These are phyloP conservation scores for Stictonetta naevosa DNA, from an alignment of 2,113 vertebrate species.

Conservation along the genomic window DNA sequence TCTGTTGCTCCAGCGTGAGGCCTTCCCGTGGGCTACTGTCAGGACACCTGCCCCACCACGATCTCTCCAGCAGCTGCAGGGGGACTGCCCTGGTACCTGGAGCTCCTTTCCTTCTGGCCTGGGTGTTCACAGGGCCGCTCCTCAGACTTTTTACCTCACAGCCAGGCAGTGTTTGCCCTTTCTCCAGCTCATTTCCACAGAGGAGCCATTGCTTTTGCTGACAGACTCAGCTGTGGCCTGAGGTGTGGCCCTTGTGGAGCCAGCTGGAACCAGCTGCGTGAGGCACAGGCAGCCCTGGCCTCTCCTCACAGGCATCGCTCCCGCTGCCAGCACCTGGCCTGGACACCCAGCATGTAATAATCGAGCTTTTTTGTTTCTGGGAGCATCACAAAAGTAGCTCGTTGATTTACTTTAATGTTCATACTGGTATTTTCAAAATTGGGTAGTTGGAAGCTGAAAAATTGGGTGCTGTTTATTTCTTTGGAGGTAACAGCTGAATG, in stretches of 20 bases:
- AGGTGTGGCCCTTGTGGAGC: not conserved
- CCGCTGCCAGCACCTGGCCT: rapidly evolving
- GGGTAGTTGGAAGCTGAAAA: not conserved
- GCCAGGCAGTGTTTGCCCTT: not conserved
- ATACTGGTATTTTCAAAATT: not conserved
- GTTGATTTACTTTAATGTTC: not conserved
- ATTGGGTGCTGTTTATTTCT: not conserved
- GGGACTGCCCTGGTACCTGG: rapidly evolving
- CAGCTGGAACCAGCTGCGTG: not conserved
- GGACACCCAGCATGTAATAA: rapidly evolving
- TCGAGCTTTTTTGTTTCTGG: not conserved
- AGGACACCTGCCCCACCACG: rapidly evolving
- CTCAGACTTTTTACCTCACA: not conserved
- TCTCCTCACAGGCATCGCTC: not conserved
- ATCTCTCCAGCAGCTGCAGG: not conserved
- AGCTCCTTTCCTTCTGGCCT: rapidly evolving
- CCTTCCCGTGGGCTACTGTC: not conserved
- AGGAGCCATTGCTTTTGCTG: not conserved
- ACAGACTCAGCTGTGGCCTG: not conserved
- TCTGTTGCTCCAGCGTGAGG: rapidly evolving
- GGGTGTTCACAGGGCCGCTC: rapidly evolving
- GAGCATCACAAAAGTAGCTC: not conserved
- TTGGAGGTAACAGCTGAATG: not conserved
- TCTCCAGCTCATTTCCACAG: not conserved
- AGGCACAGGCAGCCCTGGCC: not conserved